phyloP scores from a whole-genome alignment of 2,888 invertebrate species.

The Xylota segnis region DNA sequence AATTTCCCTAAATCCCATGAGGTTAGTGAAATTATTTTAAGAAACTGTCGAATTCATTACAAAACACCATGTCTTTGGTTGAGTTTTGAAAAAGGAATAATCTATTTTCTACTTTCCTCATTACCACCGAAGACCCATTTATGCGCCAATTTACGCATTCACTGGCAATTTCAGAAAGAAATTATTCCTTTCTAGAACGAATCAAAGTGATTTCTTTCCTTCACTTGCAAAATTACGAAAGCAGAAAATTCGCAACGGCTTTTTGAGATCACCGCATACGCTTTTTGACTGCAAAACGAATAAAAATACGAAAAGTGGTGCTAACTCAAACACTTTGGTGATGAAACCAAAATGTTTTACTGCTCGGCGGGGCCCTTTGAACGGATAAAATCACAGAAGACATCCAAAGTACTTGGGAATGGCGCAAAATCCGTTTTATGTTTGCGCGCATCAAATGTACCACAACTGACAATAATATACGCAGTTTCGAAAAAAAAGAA shows the following conservation, averaged over 20 bases:
- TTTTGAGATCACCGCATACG: slow-evolving; percentile 57
- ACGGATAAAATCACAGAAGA: slow-evolving; percentile 61
- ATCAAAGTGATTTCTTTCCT: slow-evolving; percentile 73
- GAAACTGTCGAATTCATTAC: neutral
- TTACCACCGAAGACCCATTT: slow-evolving; percentile 31
- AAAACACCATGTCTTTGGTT: neutral
- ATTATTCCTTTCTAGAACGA: slow-evolving; percentile 75
- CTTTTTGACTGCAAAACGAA: slow-evolving; percentile 3
- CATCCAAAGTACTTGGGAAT: slow-evolving; percentile 53
- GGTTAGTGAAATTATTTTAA: neutral
- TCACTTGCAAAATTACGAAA: slow-evolving; percentile 71
- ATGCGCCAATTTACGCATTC: slow-evolving; percentile 70
- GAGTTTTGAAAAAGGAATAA: neutral
- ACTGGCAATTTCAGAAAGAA: slow-evolving; percentile 71
- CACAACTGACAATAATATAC: slow-evolving; percentile 75
- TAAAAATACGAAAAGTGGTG: slow-evolving; percentile 38
- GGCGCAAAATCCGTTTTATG: slow-evolving; percentile 68
- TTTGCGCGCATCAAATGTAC: slow-evolving; percentile 71
- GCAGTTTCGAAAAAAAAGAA: slow-evolving; percentile 48
- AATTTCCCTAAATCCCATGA: no score
- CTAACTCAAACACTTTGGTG: slow-evolving; percentile 70
- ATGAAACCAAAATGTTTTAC: slow-evolving; percentile 71
- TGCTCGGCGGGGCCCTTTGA: slow-evolving; percentile 71
- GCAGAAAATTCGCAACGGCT: slow-evolving; percentile 73
- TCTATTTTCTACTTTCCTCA: neutral